Evolutionary conservation across 2,888 invertebrate genomes (phyloP), one percentile per base, ranked within the genome.

Genomic region (Gortyna flavago): DNA sequence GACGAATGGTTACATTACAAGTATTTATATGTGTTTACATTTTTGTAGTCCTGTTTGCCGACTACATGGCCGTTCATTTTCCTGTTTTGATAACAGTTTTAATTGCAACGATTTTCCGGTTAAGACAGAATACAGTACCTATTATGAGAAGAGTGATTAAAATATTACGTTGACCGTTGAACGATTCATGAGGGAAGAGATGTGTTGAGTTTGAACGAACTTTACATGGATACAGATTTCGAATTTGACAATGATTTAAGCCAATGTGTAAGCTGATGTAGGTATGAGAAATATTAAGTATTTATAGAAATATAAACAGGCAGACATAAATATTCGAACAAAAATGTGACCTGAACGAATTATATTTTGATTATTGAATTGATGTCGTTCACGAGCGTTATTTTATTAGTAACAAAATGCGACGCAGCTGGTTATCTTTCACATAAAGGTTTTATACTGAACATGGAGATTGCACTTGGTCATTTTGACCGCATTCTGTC

Each of bases 321-420:
- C 81, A 80, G 64, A 77, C 41, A 80, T 64, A 79, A 65, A 70
- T 70, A 80, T 62, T 72, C 29, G 25, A 80, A 80, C 41, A 68
- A 57, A 84, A 83, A 73, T 78, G 51, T 78, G 62, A 83, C 73
- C 64, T 83, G 72, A 54, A 78, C 75, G 68, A 77, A 76, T 80
- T 65, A 74, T 79, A 67, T 81, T 62, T 59, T 13, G 38, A 69
- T 21, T 69, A 57, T 38, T 72, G 75, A 59, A 77, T 72, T 65
- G 51, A 72, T 72, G 78, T 73, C 72, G 75, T 75, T 73, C 64
- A 79, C 77, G 80, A 82, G 75, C 75, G 69, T 66, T 72, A 85
- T 88, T 88, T 66, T 70, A 85, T 88, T 88, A 86, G 86, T 86
- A 71, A 88, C 85, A 81, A 81, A 83, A 85, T 80, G 85, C 85